These are phyloP conservation scores for Augochlorella aurata DNA, from an alignment of 2,888 invertebrate genomes.

Conservation along the genomic window DNA sequence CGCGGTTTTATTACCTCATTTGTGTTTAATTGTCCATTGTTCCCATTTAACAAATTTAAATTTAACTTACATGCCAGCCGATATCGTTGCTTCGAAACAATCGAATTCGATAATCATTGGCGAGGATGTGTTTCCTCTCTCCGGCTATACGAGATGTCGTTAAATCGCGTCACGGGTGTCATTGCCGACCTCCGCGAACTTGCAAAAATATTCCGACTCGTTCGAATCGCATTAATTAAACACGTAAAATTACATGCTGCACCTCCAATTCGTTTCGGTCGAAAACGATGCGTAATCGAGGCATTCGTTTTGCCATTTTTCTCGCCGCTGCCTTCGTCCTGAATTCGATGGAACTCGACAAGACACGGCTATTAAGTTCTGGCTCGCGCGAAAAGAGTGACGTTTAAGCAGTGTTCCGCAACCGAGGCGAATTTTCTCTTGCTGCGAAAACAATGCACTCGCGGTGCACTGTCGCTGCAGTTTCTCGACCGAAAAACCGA, in stretches of 20 bases:
- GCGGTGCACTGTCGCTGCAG: background rate
- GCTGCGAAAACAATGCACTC: background rate
- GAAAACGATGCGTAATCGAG: no score
- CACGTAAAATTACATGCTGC: background rate
- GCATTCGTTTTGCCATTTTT: no score
- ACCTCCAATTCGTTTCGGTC: no score
- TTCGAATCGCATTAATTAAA: background rate
- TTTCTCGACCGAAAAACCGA: background rate
- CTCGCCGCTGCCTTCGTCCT: no score
- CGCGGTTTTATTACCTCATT: constrained; percentile 23
- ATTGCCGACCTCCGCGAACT: constrained; percentile 33
- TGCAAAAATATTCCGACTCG: background rate
- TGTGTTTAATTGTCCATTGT: constrained; percentile 29
- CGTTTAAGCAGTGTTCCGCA: no score
- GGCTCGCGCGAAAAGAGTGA: no score
- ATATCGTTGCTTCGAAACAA: background rate
- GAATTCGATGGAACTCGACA: no score
- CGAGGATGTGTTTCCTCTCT: background rate
- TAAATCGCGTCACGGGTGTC: constrained; percentile 18
- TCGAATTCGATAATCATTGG: constrained; percentile 15
- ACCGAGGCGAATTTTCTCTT: background rate
- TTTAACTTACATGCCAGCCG: background rate
- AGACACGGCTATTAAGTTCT: no score
- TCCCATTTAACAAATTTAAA: no score
- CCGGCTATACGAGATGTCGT: constrained; percentile 23